A percentile compares a stretch with the other conserved stretches of the same genome.
These are phyloP conservation scores for Solea senegalensis DNA, from an alignment of 2,113 vertebrate genomes.

Conservation along the genomic window DNA sequence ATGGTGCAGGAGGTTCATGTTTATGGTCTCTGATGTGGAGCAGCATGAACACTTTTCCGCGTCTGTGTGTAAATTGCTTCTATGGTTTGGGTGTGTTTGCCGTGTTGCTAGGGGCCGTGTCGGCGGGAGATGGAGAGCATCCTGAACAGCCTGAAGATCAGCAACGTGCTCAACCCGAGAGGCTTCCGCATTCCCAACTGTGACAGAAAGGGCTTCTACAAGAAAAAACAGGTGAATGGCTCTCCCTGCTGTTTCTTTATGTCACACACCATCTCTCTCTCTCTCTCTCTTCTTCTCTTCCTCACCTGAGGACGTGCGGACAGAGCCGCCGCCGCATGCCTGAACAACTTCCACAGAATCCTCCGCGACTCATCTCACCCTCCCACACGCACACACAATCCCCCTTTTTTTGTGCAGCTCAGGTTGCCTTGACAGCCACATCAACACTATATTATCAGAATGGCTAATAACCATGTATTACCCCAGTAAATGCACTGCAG, in stretches of 20 bases:
- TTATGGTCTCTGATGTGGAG: constrained; percentile 1
- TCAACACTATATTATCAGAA: constrained; percentile 80
- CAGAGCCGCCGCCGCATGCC: constrained; percentile 68
- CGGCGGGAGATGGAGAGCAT: constrained; percentile 95
- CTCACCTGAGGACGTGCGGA: constrained; percentile 58
- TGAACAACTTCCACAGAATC: constrained; percentile 70
- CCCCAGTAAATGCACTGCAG: constrained; percentile 73
- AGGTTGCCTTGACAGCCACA: constrained; percentile 75
- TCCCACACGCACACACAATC: constrained; percentile 49
- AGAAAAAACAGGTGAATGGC: constrained; percentile 94
- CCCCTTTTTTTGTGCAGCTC: constrained; percentile 38
- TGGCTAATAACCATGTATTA: constrained; percentile 77
- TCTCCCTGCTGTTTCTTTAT: constrained; percentile 43
- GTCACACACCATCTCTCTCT: neutral
- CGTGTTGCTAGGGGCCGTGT: constrained; percentile 88
- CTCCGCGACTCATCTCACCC: constrained; percentile 62
- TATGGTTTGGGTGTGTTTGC: constrained; percentile 30
- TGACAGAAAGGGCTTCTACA: constrained; percentile 97
- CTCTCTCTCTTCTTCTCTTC: constrained; percentile 13
- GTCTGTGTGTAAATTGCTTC: constrained; percentile 1
- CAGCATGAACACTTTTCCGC: neutral
- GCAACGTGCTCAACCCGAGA: constrained; percentile 89
- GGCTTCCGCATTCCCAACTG: constrained; percentile 96
- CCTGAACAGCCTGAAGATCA: constrained; percentile 90
- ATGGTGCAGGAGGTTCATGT: neutral